Percentiles rank a stretch among this genome's conserved stretches.
These are phyloP conservation scores for Drosophila kanapiae DNA, from an alignment of 1,140 invertebrate genomes.

Conservation along the genomic window DNA sequence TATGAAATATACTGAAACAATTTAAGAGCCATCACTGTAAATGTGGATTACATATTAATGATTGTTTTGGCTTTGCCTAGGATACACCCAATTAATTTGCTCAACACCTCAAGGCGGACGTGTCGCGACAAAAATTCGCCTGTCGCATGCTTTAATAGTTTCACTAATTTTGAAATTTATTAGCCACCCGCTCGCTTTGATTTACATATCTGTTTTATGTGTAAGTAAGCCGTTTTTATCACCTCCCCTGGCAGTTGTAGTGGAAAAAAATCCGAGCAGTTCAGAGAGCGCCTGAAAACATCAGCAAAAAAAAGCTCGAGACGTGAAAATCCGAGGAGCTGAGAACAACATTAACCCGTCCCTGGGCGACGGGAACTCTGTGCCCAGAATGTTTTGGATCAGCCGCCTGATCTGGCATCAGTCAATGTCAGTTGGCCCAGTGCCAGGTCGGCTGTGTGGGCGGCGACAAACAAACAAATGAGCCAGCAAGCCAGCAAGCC, in stretches of 20 bases:
- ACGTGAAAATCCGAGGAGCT: conserved; percentile 44
- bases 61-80: conserved; percentile 13
- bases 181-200: conserved; percentile 5
- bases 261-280: conserved; percentile 4
- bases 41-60: conserved; percentile 24
- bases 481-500: conserved; percentile 15
- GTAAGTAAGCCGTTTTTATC: conserved; percentile 61
- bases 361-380: conserved; percentile 35
- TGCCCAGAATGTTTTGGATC: conserved; percentile 38
- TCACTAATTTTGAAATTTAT: conserved; percentile 74
- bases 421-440: conserved; percentile 80
- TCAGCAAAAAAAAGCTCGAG: conserved; percentile 47
- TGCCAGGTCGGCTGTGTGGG: conserved; percentile 68
- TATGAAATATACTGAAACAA: background rate
- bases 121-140: conserved; percentile 67
- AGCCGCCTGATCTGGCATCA: conserved; percentile 69
- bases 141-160: conserved; percentile 68
- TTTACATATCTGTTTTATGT: conserved; percentile 59
- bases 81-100: conserved; percentile 64
- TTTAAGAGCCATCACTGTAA: background rate
- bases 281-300: conserved; percentile 21
- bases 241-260: conserved; percentile 29
- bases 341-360: conserved; percentile 67
- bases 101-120: conserved; percentile 59
- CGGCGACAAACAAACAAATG: conserved; percentile 61